Conservation (phyloP, 2,113 vertebrate genomes). For the Labeo rohita region DNA sequence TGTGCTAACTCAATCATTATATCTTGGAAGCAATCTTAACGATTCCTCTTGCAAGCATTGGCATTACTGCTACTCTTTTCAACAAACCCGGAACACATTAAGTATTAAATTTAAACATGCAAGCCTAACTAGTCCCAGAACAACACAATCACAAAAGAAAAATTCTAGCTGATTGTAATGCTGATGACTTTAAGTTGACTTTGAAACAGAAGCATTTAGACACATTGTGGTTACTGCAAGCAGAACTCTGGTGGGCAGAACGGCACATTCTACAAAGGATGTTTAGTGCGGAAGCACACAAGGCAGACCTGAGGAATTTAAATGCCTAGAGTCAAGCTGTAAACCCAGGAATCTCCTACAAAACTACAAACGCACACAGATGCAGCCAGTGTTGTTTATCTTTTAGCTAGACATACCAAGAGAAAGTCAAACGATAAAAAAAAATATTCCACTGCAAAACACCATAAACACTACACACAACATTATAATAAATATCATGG, state of each 20-base stretch:
- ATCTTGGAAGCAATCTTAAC: neutral
- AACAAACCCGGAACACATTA: neutral
- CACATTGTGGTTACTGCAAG: neutral
- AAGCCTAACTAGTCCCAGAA: neutral
- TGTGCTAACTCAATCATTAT: neutral
- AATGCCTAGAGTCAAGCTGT: constrained; percentile 19
- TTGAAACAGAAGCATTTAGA: neutral
- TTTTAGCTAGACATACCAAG: neutral
- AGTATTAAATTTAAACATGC: neutral
- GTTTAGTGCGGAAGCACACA: constrained; percentile 1
- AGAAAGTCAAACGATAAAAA: neutral
- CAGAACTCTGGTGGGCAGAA: constrained; percentile 12
- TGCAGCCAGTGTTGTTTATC: neutral
- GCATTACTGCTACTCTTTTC: neutral
- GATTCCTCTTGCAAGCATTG: neutral
- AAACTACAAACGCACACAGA: constrained; percentile 24
- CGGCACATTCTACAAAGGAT: neutral
- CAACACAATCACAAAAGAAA: neutral
- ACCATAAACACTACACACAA: too few species aligned
- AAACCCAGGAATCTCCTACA: constrained; percentile 39
- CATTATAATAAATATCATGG: too few species aligned
- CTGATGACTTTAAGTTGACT: neutral
- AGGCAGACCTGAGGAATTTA: constrained; percentile 40
- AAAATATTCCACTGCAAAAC: too few species aligned
- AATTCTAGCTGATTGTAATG: neutral